phyloP scores from a whole-genome alignment of 2,797 vertebrate genomes.

The Cichlasoma orientale region DNA sequence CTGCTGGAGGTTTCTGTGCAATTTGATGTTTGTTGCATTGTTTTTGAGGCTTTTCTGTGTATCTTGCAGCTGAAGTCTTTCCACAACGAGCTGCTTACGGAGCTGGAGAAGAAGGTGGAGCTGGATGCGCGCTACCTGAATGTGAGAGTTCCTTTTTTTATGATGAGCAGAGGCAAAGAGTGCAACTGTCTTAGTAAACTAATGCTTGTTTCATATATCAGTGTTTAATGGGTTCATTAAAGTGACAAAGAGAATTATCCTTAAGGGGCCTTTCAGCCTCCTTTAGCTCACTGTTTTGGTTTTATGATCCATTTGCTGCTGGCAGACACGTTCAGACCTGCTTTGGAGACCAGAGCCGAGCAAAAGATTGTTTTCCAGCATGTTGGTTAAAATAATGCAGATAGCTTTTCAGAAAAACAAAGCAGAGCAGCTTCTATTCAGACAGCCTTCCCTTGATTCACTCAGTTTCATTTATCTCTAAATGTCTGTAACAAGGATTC shows the following conservation, averaged over 20 bases:
- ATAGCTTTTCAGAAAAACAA: not conserved
- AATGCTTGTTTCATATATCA: not conserved
- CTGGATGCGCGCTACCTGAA: slow-evolving; percentile 95
- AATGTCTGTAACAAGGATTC: accelerated
- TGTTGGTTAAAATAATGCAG: no score
- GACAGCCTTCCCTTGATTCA: not conserved
- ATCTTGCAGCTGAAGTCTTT: slow-evolving; percentile 91
- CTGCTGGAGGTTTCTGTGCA: not conserved
- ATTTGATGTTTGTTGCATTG: not conserved
- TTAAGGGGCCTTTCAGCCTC: not conserved
- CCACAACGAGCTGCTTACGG: slow-evolving; percentile 94
- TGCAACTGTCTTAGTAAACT: not conserved
- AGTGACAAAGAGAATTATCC: no score
- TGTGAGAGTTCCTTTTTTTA: slow-evolving; percentile 80
- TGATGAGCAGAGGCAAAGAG: not conserved
- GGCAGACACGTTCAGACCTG: no score
- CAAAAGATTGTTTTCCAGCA: not conserved
- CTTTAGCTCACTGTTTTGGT: not conserved
- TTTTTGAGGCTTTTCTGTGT: slow-evolving; percentile 26
- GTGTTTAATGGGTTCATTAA: no score
- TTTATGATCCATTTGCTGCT: not conserved
- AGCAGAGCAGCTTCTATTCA: no score
- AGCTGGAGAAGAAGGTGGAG: slow-evolving; percentile 98
- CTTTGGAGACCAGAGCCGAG: not conserved
- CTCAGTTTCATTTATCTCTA: not conserved